Evolutionary conservation across 2,888 invertebrate genomes (phyloP).

Genomic region (Eupithecia subumbrata): DNA sequence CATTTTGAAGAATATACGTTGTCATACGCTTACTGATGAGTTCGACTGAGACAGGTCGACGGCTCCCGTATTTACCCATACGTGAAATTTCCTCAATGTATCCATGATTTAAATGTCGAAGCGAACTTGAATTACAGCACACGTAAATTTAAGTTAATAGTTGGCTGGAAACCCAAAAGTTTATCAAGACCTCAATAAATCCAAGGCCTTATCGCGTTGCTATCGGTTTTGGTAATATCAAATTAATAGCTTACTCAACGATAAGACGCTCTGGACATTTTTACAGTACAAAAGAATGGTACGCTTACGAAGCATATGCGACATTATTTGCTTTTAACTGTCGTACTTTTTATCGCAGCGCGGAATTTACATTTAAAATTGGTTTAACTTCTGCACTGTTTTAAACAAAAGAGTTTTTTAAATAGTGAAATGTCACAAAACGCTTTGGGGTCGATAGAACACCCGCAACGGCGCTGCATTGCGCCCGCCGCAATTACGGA

Average conservation of each 20-base stretch:
- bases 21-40: too few species aligned
- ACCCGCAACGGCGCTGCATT: conserved; percentile 31
- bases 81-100: too few species aligned
- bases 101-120: conserved; percentile 26
- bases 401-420: conserved; percentile 26
- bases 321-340: conserved; percentile 9
- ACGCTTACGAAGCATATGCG: conserved; percentile 5
- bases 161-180: conserved; percentile 9
- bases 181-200: conserved; percentile 28
- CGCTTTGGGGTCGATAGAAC: conserved; percentile 33
- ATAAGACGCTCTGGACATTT: conserved; percentile 16
- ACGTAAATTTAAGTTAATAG: background rate
- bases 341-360: conserved; percentile 9
- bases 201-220: conserved; percentile 20
- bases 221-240: conserved; percentile 24
- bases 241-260: conserved; percentile 15
- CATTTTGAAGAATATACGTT: too few species aligned
- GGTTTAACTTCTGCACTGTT: conserved; percentile 22
- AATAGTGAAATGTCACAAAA: conserved; percentile 29
- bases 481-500: conserved; percentile 35
- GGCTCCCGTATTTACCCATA: too few species aligned
- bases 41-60: too few species aligned
- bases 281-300: background rate
- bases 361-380: conserved; percentile 25
- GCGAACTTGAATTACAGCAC: conserved; percentile 17